phyloP scores from a whole-genome alignment of 1,140 invertebrate genomes.

The Drosophila carrolli region DNA sequence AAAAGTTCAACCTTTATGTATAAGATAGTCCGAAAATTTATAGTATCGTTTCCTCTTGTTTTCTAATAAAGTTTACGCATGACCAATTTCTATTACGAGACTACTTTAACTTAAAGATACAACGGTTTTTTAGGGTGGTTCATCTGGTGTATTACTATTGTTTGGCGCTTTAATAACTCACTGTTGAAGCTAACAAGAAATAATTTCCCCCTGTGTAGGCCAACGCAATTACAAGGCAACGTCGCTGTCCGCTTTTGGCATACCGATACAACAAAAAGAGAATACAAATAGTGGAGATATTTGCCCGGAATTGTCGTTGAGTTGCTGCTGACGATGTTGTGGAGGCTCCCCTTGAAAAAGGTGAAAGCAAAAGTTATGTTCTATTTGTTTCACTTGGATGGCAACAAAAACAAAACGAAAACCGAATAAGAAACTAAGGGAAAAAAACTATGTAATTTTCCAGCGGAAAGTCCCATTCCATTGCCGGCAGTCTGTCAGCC shows the following conservation, averaged over 20 bases:
- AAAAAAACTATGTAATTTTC: slow-evolving; percentile 54
- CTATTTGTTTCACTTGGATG: slow-evolving; percentile 78
- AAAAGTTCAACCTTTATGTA: too few relatives aligned
- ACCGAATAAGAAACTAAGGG: slow-evolving; percentile 39
- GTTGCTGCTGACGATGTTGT: slow-evolving; percentile 59
- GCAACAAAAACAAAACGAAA: slow-evolving; percentile 48
- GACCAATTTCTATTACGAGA: too few relatives aligned
- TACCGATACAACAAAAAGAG: slow-evolving; percentile 34
- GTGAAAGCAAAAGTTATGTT: slow-evolving; percentile 82
- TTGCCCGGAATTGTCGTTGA: slow-evolving; percentile 81
- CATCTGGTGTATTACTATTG: too few relatives aligned
- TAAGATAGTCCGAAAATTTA: too few relatives aligned
- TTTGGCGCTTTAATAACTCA: too few relatives aligned
- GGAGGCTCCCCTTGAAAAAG: slow-evolving; percentile 67
- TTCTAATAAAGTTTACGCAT: too few relatives aligned
- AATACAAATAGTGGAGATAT: slow-evolving; percentile 39
- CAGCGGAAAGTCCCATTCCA: slow-evolving; percentile 34
- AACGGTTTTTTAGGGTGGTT: too few relatives aligned
- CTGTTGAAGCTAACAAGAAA: too few relatives aligned
- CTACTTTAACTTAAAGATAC: too few relatives aligned
- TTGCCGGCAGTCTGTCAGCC: slow-evolving; percentile 26
- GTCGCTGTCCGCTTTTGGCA: slow-evolving; percentile 55
- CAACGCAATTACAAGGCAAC: slow-evolving; percentile 36
- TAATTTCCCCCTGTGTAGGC: slow-evolving; percentile 24
- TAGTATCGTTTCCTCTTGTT: too few relatives aligned